phyloP scores from a whole-genome alignment of 2,888 invertebrate genomes.

The Pandemis cinnamomeana region DNA sequence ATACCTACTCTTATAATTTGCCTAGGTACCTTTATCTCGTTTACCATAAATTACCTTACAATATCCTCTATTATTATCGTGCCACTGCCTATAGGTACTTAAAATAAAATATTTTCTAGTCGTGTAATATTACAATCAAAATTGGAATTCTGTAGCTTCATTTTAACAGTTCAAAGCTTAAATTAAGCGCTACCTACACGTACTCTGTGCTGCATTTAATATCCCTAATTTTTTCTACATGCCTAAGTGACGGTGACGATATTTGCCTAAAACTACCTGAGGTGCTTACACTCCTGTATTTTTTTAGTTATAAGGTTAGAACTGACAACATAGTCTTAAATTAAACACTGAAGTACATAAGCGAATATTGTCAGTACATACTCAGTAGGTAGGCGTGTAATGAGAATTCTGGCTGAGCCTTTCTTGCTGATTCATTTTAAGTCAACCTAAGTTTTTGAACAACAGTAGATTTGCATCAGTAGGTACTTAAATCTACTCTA shows the following conservation, averaged over 20 bases:
- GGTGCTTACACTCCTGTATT: not conserved
- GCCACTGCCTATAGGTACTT: conserved; percentile 26
- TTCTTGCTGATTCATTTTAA: no score
- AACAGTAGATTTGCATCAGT: no score
- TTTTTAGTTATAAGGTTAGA: not conserved
- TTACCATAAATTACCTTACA: not conserved
- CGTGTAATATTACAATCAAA: conserved; percentile 21
- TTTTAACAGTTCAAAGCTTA: not conserved
- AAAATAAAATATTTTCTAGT: conserved; percentile 23
- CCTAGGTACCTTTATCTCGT: not conserved
- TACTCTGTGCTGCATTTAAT: not conserved
- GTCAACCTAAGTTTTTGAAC: no score
- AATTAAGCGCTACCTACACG: not conserved
- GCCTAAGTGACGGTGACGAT: not conserved
- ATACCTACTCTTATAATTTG: no score
- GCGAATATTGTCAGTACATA: not conserved
- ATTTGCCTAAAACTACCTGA: not conserved
- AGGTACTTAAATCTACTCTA: no score
- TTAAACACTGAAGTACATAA: not conserved
- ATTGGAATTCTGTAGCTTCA: conserved; percentile 18
- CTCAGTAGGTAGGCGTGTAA: not conserved
- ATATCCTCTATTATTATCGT: conserved; percentile 37
- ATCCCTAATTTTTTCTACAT: not conserved
- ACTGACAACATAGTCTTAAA: not conserved
- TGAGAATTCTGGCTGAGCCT: no score